phyloP scores from a whole-genome alignment of 2,797 vertebrate species.

The Sebastes ruberrimus region DNA sequence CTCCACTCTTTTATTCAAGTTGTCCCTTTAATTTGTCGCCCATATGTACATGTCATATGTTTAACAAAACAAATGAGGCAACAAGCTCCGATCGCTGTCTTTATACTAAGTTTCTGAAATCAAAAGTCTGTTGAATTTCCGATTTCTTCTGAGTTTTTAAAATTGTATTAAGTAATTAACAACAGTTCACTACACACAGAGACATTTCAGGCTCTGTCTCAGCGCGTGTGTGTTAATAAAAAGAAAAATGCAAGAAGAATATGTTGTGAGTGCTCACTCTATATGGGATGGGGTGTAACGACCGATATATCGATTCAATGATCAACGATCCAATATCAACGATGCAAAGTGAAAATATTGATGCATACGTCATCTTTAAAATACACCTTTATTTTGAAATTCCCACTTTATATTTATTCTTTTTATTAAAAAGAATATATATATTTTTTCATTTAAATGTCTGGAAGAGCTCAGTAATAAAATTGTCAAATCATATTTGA shows the following conservation, averaged over 20 bases:
- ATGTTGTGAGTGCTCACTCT: too few relatives aligned
- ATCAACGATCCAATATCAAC: too few relatives aligned
- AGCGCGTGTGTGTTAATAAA: background rate
- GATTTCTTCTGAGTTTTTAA: background rate
- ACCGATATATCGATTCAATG: too few relatives aligned
- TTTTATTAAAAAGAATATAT: too few relatives aligned
- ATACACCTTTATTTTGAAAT: too few relatives aligned
- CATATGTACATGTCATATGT: background rate
- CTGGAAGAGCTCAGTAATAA: too few relatives aligned
- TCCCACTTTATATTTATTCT: too few relatives aligned
- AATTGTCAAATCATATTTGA: too few relatives aligned
- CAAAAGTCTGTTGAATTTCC: background rate
- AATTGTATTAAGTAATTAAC: background rate
- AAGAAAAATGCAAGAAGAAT: too few relatives aligned
- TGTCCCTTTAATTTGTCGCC: background rate
- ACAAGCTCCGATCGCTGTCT: background rate
- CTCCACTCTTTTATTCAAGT: background rate
- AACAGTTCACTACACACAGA: background rate
- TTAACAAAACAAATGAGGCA: background rate
- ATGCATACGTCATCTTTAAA: accelerated
- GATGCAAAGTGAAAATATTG: too few relatives aligned
- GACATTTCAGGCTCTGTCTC: background rate
- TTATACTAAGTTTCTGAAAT: background rate
- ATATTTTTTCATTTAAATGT: too few relatives aligned
- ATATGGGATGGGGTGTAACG: too few relatives aligned